phyloP scores from a whole-genome alignment of 2,888 invertebrate species.

The Oscheius sp. region DNA sequence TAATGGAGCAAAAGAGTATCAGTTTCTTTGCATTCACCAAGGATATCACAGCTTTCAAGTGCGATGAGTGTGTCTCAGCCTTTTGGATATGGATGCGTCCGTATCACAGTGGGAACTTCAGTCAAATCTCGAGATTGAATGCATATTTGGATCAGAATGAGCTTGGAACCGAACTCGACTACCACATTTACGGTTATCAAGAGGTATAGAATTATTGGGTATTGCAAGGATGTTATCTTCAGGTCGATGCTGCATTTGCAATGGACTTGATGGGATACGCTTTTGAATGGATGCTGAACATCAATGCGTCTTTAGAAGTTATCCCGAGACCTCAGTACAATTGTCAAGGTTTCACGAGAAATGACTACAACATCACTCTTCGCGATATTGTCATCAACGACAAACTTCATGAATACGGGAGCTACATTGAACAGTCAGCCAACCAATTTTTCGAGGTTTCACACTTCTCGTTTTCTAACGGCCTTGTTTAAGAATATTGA shows the following conservation, averaged over 20 bases:
- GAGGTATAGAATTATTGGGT: slow-evolving; percentile 46
- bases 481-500: slow-evolving; percentile 53
- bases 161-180: slow-evolving; percentile 60
- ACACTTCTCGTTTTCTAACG: neutral
- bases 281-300: slow-evolving; percentile 36
- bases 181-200: slow-evolving; percentile 59
- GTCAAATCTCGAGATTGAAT: slow-evolving; percentile 58
- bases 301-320: slow-evolving; percentile 29
- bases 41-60: slow-evolving; percentile 69
- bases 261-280: slow-evolving; percentile 56
- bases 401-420: slow-evolving; percentile 52
- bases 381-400: slow-evolving; percentile 44
- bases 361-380: slow-evolving; percentile 42
- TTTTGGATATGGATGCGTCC: slow-evolving; percentile 65
- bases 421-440: slow-evolving; percentile 40
- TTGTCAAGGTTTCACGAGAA: slow-evolving; percentile 41
- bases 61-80: slow-evolving; percentile 64
- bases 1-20: slow-evolving; percentile 44
- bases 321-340: slow-evolving; percentile 24
- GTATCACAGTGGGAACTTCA: slow-evolving; percentile 49
- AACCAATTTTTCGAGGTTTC: slow-evolving; percentile 45
- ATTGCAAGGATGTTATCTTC: slow-evolving; percentile 13
- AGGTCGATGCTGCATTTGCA: slow-evolving; percentile 59
- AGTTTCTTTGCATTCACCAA: slow-evolving; percentile 49
- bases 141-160: slow-evolving; percentile 66